Percentiles rank a stretch among this genome's conserved stretches.
phyloP scores from a whole-genome alignment of 2,888 invertebrate species.

The Scaptomyza polygonia region DNA sequence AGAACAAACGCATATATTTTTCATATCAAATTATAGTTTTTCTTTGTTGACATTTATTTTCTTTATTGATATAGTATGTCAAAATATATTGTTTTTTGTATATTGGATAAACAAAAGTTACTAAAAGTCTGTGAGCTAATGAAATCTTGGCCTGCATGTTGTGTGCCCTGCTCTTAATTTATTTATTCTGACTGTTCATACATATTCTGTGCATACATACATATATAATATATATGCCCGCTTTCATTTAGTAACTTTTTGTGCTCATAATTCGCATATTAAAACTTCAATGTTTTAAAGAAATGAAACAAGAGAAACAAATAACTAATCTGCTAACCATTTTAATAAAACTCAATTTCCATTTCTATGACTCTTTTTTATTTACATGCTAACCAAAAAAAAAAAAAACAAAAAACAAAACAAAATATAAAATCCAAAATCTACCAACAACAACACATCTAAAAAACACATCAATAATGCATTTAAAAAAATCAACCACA shows the following conservation, averaged over 20 bases:
- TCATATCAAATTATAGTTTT: conserved; percentile 17
- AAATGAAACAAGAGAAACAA: conserved; percentile 29
- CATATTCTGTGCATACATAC: conserved; percentile 31
- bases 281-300: conserved; percentile 36
- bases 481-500: conserved; percentile 8
- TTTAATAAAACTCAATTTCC: conserved; percentile 74
- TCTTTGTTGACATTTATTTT: neutral
- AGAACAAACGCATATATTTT: conserved; percentile 10
- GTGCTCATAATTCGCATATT: conserved; percentile 61
- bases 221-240: conserved; percentile 43
- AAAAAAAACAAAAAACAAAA: conserved; percentile 17
- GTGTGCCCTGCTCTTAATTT: conserved; percentile 58
- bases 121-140: conserved; percentile 62
- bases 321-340: conserved; percentile 74
- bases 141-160: conserved; percentile 59
- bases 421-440: conserved; percentile 16
- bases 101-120: conserved; percentile 61
- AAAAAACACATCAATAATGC: conserved; percentile 35
- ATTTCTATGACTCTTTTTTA: conserved; percentile 76
- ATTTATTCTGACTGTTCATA: conserved; percentile 35
- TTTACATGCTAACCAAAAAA: conserved; percentile 75
- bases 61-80: neutral
- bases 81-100: conserved; percentile 26
- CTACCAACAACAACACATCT: conserved; percentile 38
- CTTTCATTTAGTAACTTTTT: conserved; percentile 76